phyloP scores from a whole-genome alignment of 2,113 vertebrate genomes.

The Podarcis raffonei region DNA sequence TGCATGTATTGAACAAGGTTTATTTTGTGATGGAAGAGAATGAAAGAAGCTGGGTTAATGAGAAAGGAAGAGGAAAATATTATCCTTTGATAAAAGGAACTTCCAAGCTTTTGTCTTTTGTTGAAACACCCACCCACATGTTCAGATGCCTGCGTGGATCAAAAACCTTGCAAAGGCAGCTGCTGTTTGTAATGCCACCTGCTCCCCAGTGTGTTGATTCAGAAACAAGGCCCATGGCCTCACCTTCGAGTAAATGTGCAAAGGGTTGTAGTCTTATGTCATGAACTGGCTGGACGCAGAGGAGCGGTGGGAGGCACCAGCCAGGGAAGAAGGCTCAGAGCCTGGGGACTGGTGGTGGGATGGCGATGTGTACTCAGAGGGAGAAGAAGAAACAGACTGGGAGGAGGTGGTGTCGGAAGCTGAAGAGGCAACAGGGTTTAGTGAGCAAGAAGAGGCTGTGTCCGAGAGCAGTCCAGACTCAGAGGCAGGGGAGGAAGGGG shows the following conservation, averaged over 20 bases:
- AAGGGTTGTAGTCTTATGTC: not conserved
- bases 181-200: slow-evolving; percentile 1
- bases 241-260: not conserved
- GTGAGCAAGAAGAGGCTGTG: no score
- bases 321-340: no score
- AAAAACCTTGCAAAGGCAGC: not conserved
- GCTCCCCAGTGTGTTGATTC: not conserved
- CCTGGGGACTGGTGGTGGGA: no score
- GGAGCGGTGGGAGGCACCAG: no score
- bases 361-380: no score
- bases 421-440: no score
- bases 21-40: slow-evolving; percentile 35
- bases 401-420: no score
- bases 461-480: no score
- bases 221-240: not conserved
- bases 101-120: slow-evolving; percentile 11
- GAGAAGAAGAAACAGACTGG: no score
- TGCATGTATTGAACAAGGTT: not conserved
- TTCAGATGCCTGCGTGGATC: slow-evolving; percentile 11
- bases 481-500: no score
- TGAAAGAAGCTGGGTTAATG: slow-evolving; percentile 14
- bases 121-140: not conserved
- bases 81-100: not conserved
- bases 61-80: slow-evolving; percentile 13
- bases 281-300: no score